Evolutionary conservation across 2,797 vertebrate genomes (phyloP).

Genomic region (Danio albolineatus): DNA sequence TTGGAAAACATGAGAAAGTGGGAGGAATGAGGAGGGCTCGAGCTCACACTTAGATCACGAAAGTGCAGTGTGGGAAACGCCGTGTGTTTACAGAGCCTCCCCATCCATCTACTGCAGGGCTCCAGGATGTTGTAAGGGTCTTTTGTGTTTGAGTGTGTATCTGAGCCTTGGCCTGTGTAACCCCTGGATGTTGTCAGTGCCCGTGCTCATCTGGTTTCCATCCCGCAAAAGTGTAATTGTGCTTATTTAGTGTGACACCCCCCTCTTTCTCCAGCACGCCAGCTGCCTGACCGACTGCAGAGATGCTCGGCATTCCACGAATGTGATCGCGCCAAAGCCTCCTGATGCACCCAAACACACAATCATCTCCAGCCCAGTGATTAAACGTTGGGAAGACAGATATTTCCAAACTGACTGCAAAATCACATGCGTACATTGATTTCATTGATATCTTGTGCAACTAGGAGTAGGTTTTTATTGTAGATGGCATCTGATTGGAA

Average conservation of each 20-base stretch:
- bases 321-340: constrained; percentile 52
- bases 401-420: constrained; percentile 13
- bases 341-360: constrained; percentile 2
- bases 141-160: constrained; percentile 50
- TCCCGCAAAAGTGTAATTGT: constrained; percentile 67
- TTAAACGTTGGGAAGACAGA: background rate
- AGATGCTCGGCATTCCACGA: constrained; percentile 64
- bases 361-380: background rate
- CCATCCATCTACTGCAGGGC: constrained; percentile 14
- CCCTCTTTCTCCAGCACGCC: constrained; percentile 29
- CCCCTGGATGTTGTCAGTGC: constrained; percentile 51
- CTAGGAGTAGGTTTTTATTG: background rate
- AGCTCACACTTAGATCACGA: constrained; percentile 32
- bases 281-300: constrained; percentile 59
- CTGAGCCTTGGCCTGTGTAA: constrained; percentile 47
- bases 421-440: background rate
- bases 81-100: constrained; percentile 44
- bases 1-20: constrained; percentile 13
- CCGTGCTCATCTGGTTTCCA: constrained; percentile 66
- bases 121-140: constrained; percentile 17
- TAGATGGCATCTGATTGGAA: background rate
- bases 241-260: constrained; percentile 62
- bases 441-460: background rate
- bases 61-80: constrained; percentile 34
- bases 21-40: constrained; percentile 11